Conservation (phyloP, 2,797 vertebrate species). For the Notolabrus celidotus region DNA sequence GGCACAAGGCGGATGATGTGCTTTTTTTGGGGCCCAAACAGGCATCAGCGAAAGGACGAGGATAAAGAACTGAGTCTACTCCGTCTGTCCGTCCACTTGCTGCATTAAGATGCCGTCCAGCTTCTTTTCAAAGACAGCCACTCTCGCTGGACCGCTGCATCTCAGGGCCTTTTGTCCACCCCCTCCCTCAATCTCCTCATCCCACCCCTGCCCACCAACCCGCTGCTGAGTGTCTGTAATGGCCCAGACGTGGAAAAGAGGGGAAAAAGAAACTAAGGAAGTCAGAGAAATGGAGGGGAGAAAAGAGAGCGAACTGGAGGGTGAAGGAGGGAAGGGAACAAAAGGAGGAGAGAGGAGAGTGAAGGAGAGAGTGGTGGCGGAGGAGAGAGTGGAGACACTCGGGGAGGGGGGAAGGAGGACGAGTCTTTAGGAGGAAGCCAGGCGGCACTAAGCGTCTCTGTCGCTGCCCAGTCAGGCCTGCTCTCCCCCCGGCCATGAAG, state of each 20-base stretch:
- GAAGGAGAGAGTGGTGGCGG: constrained; percentile 57
- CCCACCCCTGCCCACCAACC: constrained; percentile 55
- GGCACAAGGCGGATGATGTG: constrained; percentile 74
- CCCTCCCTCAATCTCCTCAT: constrained; percentile 48
- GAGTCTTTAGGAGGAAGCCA: constrained; percentile 95
- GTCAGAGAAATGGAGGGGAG: constrained; percentile 82
- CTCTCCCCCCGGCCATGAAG: constrained; percentile 92
- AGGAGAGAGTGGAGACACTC: constrained; percentile 79
- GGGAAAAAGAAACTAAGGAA: constrained; percentile 47
- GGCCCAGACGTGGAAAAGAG: constrained; percentile 87
- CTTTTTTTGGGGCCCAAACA: constrained; percentile 78
- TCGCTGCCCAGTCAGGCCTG: constrained; percentile 96
- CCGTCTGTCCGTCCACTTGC: constrained; percentile 81
- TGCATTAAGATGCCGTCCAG: constrained; percentile 83
- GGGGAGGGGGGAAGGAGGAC: constrained; percentile 85
- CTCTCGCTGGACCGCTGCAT: constrained; percentile 91
- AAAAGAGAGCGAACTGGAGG: constrained; percentile 83
- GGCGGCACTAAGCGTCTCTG: constrained; percentile 98
- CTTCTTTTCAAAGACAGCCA: constrained; percentile 92
- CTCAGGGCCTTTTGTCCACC: constrained; percentile 92
- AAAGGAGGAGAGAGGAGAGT: constrained; percentile 72
- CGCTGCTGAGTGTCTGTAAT: constrained; percentile 93
- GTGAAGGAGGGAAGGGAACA: constrained; percentile 87
- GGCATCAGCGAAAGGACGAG: constrained; percentile 79
- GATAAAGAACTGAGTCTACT: constrained; percentile 73